Base-by-base conservation (phyloP, 2,113 vertebrate genomes). In the Axis porcinus region DNA sequence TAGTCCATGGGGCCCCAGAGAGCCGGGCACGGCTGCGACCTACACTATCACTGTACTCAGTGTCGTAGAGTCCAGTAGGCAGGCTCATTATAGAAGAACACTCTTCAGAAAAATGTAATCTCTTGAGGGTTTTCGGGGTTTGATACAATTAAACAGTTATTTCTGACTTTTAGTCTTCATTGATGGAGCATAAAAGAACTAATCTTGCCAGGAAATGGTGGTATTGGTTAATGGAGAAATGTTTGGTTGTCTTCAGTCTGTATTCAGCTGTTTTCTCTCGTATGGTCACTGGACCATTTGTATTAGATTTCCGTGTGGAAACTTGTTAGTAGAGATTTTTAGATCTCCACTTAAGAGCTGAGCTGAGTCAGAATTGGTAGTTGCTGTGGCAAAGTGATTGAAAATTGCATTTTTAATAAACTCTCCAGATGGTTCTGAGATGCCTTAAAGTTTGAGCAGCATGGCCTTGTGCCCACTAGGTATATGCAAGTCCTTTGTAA, bases 141-240 rank as follows among this genome's bases (percentile, higher is more conserved):
- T 95, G 95, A 87, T 52, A 30, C 7, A 90, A 27, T 87, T 90
- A 70, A 81, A 30, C 43, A 79, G 9, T 82, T 90, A 62, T 55
- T 89, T 96, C 28, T 95, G 91, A 67, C 60, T 96, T 96, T 92
- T 92, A 93, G 54, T n/a, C 3, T 54, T 94, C 60, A 40, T 93
- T 86, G 57, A 60, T n/a, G 79, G 45, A 67, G 5, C 52, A 50
- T 64, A 57, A 74, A 97, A 94, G 3, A 88, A 85, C 60, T 87
- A 67, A 85, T 85, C 76, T 88, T 88, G 43, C 17, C 30, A 84
- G 86, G 52, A 55, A 96, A 64, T 43, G 55, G n/a, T 36, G 19
- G 74, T 95, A 17, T 16, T 57, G 64, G 25, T 36, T 90, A 55
- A 28, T 23, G 60, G 55, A 86, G 36, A 87, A 50, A 23, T 76